These are phyloP conservation scores for Macropis europaea DNA, from an alignment of 2,888 invertebrate species.

Conservation along the genomic window DNA sequence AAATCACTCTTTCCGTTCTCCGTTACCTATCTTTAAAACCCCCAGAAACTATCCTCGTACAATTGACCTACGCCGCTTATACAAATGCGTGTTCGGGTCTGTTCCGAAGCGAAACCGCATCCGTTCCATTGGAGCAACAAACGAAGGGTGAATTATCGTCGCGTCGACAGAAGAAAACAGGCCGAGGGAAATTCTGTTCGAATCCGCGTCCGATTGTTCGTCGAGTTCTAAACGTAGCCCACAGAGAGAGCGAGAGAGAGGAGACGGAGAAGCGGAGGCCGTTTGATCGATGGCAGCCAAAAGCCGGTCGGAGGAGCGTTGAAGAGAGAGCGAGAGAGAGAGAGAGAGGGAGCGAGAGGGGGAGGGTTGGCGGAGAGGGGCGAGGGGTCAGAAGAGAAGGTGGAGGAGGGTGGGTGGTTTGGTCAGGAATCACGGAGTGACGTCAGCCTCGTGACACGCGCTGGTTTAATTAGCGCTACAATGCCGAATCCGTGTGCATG, in stretches of 20 bases:
- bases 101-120: constrained; percentile 7
- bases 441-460: constrained; percentile 75
- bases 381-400: constrained; percentile 54
- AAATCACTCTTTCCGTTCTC: too few relatives aligned
- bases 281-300: constrained; percentile 65
- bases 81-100: too few relatives aligned
- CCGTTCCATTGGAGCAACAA: constrained; percentile 34
- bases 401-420: constrained; percentile 42
- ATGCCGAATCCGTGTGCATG: constrained; percentile 69
- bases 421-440: constrained; percentile 72
- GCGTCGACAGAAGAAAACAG: constrained; percentile 47
- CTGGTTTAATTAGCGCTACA: constrained; percentile 77
- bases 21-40: too few relatives aligned
- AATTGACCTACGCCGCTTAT: too few relatives aligned
- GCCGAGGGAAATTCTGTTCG: constrained; percentile 46
- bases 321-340: constrained; percentile 1
- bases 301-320: constrained; percentile 39
- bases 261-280: constrained; percentile 53
- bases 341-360: constrained; percentile 9
- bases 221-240: constrained; percentile 47
- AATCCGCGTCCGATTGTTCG: constrained; percentile 43
- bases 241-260: too few relatives aligned
- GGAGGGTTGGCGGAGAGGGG: constrained; percentile 18
- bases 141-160: constrained; percentile 47
- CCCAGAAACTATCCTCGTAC: too few relatives aligned